Evolutionary conservation across 2,888 invertebrate species (phyloP).

Genomic region (Acanthoscelides obtectus): DNA sequence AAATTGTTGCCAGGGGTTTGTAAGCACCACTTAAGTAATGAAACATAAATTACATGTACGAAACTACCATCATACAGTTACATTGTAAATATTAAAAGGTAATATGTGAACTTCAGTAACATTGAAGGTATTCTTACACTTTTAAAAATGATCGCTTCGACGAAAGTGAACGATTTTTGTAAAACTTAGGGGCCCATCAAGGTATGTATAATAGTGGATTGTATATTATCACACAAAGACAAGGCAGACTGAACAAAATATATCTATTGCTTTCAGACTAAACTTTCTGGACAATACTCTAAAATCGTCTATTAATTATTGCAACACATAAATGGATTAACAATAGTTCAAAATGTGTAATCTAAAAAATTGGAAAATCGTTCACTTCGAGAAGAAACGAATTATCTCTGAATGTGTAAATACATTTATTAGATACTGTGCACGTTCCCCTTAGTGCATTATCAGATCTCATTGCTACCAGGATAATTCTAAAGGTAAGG

Average conservation of each 20-base stretch:
- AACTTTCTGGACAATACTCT: neutral
- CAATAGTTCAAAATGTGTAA: neutral
- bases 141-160: neutral
- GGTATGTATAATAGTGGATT: no score
- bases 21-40: conserved; percentile 17
- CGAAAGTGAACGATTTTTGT: neutral
- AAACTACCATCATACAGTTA: conserved; percentile 23
- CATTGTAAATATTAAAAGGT: conserved; percentile 15
- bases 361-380: neutral
- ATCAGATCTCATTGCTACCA: neutral
- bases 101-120: conserved; percentile 22
- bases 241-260: no score
- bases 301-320: no score
- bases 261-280: no score
- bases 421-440: neutral
- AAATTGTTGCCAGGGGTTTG: conserved; percentile 12
- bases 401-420: neutral
- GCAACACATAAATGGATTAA: neutral
- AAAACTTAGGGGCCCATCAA: neutral
- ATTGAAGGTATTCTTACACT: neutral
- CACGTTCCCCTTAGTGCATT: neutral
- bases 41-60: conserved; percentile 6
- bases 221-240: no score
- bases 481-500: no score
- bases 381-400: neutral